A percentile compares a stretch with the other conserved stretches of the same genome.
These are phyloP conservation scores for Myodes glareolus DNA, from an alignment of 2,113 vertebrate genomes.

Conservation along the genomic window DNA sequence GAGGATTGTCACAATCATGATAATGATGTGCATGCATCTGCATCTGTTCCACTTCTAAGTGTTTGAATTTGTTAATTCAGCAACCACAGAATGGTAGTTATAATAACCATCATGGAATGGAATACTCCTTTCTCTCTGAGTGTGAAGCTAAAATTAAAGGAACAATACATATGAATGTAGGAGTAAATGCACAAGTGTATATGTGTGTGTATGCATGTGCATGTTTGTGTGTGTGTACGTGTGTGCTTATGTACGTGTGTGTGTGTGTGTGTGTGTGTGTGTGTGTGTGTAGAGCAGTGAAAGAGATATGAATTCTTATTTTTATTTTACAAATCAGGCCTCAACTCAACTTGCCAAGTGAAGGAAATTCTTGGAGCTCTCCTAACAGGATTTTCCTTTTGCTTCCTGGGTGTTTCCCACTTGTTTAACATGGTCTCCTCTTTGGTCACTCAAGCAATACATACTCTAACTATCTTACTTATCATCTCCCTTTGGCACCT, in stretches of 20 bases:
- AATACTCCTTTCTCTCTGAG: neutral
- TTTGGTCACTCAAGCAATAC: neutral
- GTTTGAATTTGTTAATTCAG: slow-evolving; percentile 35
- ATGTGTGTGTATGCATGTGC: neutral
- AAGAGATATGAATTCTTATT: neutral
- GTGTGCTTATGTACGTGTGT: neutral
- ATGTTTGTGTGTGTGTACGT: neutral
- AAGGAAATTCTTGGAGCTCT: neutral
- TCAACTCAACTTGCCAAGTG: neutral
- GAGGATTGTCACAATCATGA: neutral
- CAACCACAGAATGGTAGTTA: neutral
- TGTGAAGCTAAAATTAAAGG: neutral
- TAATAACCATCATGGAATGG: neutral
- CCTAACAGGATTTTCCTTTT: neutral
- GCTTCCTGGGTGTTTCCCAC: neutral
- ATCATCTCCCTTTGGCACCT: neutral
- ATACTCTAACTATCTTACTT: neutral
- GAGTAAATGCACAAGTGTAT: neutral
- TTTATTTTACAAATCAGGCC: neutral
- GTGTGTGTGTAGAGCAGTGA: neutral
- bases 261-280: neutral
- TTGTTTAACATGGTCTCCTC: neutral
- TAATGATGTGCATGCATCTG: neutral
- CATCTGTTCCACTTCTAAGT: neutral
- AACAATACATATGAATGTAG: neutral